These are phyloP conservation scores for Helicoverpa armigera DNA, from an alignment of 1,140 invertebrate species.

Conservation along the genomic window DNA sequence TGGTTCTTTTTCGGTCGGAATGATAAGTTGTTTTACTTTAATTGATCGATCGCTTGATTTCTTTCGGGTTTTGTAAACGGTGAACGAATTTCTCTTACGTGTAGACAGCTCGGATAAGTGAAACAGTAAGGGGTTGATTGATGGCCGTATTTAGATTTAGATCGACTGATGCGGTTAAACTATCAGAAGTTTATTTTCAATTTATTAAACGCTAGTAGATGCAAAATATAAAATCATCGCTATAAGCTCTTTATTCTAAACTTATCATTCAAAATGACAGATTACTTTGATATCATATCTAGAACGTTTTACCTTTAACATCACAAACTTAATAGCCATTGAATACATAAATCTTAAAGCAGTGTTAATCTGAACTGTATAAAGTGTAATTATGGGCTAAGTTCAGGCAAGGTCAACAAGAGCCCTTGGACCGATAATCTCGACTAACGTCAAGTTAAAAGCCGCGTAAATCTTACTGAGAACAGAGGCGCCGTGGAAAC, in stretches of 20 bases:
- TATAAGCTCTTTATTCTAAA: neutral
- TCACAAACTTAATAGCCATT: too few species aligned
- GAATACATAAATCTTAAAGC: slow-evolving; percentile 5
- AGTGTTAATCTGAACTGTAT: slow-evolving; percentile 19
- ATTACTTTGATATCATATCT: too few species aligned
- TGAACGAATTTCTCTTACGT: slow-evolving; percentile 47
- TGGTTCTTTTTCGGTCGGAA: slow-evolving; percentile 54
- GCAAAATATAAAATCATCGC: neutral
- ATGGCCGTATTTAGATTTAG: slow-evolving; percentile 31
- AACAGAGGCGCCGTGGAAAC: slow-evolving; percentile 32
- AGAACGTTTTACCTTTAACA: too few species aligned
- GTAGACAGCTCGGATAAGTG: slow-evolving; percentile 43
- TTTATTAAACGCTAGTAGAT: neutral
- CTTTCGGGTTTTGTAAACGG: slow-evolving; percentile 53
- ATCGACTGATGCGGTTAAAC: neutral
- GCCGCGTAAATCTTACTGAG: slow-evolving; percentile 46
- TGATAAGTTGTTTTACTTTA: slow-evolving; percentile 59
- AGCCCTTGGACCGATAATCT: slow-evolving; percentile 43
- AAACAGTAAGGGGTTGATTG: slow-evolving; percentile 37
- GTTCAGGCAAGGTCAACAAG: slow-evolving; percentile 30
- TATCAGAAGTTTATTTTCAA: neutral
- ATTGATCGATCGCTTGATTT: slow-evolving; percentile 61
- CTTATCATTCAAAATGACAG: too few species aligned
- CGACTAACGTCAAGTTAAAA: slow-evolving; percentile 43
- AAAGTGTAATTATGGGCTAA: slow-evolving; percentile 39